Evolutionary conservation across 53 echinoderm and acorn worm genomes (phyloP).

Genomic region (Actinopyga echinites): DNA sequence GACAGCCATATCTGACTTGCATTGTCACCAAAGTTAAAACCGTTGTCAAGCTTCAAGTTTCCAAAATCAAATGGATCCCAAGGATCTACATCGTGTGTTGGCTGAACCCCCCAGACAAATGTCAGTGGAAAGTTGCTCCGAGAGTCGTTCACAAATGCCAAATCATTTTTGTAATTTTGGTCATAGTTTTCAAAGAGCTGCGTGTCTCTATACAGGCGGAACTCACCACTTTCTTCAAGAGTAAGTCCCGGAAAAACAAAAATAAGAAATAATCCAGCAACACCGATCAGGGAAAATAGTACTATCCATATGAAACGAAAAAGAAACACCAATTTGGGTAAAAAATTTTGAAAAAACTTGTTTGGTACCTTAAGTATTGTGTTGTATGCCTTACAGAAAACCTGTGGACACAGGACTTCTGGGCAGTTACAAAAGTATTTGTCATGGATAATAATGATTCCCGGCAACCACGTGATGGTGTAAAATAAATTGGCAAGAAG

Average conservation of each 20-base stretch:
- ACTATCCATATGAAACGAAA: slow-evolving; percentile 61
- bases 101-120: slow-evolving; percentile 67
- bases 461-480: slow-evolving; percentile 71
- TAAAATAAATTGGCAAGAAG: slow-evolving; percentile 69
- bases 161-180: slow-evolving; percentile 48
- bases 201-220: slow-evolving; percentile 51
- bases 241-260: slow-evolving; percentile 53
- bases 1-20: slow-evolving; percentile 62
- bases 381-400: no score
- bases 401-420: no score
- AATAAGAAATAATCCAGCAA: slow-evolving; percentile 48
- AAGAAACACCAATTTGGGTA: slow-evolving; percentile 50
- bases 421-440: slow-evolving; percentile 53
- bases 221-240: slow-evolving; percentile 47
- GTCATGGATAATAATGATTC: slow-evolving; percentile 59
- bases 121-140: slow-evolving; percentile 7
- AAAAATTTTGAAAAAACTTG: not conserved
- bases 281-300: slow-evolving; percentile 35
- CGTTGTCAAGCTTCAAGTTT: slow-evolving; percentile 9
- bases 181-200: slow-evolving; percentile 65
- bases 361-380: no score
- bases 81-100: not conserved
- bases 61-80: slow-evolving; percentile 59
- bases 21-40: slow-evolving; percentile 44
- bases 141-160: slow-evolving; percentile 44